phyloP scores from a whole-genome alignment of 2,888 invertebrate genomes.

The Panzeria rudis region DNA sequence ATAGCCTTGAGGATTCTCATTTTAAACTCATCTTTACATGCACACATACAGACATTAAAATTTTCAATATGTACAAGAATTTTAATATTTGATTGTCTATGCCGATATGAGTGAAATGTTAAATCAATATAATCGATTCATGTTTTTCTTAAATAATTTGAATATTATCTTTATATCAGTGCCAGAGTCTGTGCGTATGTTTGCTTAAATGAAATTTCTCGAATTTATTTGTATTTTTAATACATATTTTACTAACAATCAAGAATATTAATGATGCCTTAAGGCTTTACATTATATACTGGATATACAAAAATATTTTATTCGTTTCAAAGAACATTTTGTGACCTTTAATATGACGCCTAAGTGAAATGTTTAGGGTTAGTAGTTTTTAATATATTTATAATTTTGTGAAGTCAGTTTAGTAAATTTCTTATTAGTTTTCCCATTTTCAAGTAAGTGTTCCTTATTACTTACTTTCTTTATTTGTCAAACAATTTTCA shows the following conservation, averaged over 20 bases:
- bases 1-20: conserved; percentile 61
- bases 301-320: not conserved
- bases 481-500: no score
- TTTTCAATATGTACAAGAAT: not conserved
- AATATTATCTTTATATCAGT: not conserved
- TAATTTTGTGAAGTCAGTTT: no score
- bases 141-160: conserved; percentile 20
- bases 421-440: no score
- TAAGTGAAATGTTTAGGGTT: no score
- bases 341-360: no score
- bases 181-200: not conserved
- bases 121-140: conserved; percentile 35
- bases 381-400: no score
- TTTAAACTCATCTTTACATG: conserved; percentile 15
- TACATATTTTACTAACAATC: conserved; percentile 3
- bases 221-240: not conserved
- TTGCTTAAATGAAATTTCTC: not conserved
- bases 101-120: conserved; percentile 45
- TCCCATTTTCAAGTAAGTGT: no score
- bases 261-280: conserved; percentile 7
- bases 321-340: no score
- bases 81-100: conserved; percentile 44
- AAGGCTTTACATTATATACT: conserved; percentile 1
- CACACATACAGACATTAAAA: not conserved
- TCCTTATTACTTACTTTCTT: no score